phyloP scores from a whole-genome alignment of 2,797 vertebrate genomes.

The Choloepus didactylus region DNA sequence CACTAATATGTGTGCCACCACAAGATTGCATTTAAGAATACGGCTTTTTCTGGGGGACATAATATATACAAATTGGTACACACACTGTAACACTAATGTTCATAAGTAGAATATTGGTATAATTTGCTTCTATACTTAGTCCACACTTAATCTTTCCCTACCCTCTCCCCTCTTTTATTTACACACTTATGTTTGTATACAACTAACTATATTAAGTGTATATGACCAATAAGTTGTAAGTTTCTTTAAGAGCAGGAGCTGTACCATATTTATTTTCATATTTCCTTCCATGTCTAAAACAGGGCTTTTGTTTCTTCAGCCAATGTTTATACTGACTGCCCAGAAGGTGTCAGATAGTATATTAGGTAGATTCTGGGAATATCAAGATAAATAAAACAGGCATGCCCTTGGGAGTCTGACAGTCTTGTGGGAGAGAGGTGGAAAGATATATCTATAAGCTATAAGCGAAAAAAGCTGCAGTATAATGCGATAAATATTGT shows the following conservation, averaged over 20 bases:
- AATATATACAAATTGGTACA: no score
- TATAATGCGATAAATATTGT: background rate
- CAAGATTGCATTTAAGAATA: no score
- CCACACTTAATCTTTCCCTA: background rate
- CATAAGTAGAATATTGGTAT: slow-evolving; percentile 1
- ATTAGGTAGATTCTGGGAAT: slow-evolving; percentile 41
- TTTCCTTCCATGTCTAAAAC: slow-evolving; percentile 38
- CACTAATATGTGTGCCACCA: no score
- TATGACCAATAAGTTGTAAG: slow-evolving; percentile 4
- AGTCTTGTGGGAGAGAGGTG: background rate
- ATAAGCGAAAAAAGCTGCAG: background rate
- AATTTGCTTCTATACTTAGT: background rate
- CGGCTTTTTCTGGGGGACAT: no score
- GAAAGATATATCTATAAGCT: slow-evolving; percentile 25
- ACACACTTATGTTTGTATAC: background rate
- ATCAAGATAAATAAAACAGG: slow-evolving; percentile 11
- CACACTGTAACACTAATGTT: background rate
- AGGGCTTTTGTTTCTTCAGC: slow-evolving; percentile 16
- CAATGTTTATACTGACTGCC: slow-evolving; percentile 63
- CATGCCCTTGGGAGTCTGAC: background rate
- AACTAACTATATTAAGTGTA: background rate
- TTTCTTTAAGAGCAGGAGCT: slow-evolving; percentile 23
- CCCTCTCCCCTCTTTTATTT: slow-evolving; percentile 35
- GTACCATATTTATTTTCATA: slow-evolving; percentile 44
- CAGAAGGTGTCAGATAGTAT: slow-evolving; percentile 78